phyloP scores from a whole-genome alignment of 2,888 invertebrate species.

The Rapana venosa region DNA sequence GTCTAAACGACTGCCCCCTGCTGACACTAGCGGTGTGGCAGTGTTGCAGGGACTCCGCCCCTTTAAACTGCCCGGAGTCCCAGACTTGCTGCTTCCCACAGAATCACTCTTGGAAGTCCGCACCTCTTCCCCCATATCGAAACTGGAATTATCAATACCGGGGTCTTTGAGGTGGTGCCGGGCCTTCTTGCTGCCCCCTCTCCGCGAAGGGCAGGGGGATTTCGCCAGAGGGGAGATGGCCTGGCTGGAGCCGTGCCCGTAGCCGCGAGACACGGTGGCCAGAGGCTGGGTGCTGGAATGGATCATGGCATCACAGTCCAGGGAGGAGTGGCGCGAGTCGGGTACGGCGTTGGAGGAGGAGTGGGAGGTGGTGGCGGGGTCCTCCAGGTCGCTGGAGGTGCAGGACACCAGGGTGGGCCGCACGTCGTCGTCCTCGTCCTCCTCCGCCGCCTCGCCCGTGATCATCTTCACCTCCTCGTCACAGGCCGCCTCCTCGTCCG shows the following conservation, averaged over 20 bases:
- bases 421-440: conserved; percentile 62
- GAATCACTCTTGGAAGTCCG: conserved; percentile 44
- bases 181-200: conserved; percentile 38
- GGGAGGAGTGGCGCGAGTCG: conserved; percentile 40
- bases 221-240: conserved; percentile 42
- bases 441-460: conserved; percentile 67
- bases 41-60: conserved; percentile 21
- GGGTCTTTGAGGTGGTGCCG: conserved; percentile 45
- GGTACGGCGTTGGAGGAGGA: conserved; percentile 47
- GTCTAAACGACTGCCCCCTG: not conserved
- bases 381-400: conserved; percentile 55
- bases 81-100: conserved; percentile 14
- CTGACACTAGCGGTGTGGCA: not conserved
- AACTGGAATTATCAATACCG: conserved; percentile 60
- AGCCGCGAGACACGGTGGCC: not conserved
- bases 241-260: conserved; percentile 33
- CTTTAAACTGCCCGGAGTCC: conserved; percentile 7
- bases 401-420: conserved; percentile 54
- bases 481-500: conserved; percentile 71
- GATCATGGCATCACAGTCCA: conserved; percentile 31
- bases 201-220: conserved; percentile 41
- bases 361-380: conserved; percentile 51
- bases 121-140: conserved; percentile 55
- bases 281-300: conserved; percentile 45
- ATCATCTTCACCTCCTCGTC: conserved; percentile 72